Percentiles rank a stretch among this genome's conserved stretches.
Evolutionary conservation across 2,888 invertebrate species (phyloP).

Genomic region (Cordylochernes scorpioides): DNA sequence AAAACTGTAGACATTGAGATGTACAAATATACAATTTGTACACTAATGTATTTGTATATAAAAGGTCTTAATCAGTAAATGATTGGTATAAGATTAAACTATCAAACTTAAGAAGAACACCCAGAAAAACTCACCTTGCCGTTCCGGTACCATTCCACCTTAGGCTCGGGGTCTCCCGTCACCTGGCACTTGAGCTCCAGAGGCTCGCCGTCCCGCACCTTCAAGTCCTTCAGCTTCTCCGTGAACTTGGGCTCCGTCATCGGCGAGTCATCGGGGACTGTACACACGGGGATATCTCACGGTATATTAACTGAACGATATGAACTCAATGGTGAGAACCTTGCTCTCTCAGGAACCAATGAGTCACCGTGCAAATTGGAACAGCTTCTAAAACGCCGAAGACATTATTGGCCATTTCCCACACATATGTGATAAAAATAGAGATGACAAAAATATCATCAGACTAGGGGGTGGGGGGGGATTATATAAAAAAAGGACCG

Average conservation of each 20-base stretch:
- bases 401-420: neutral
- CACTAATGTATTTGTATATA: too few relatives aligned
- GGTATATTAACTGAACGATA: constrained; percentile 1
- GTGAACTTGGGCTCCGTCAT: constrained; percentile 68
- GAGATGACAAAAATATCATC: too few relatives aligned
- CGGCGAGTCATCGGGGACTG: constrained; percentile 51
- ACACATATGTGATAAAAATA: neutral
- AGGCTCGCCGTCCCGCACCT: constrained; percentile 54
- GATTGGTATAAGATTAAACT: neutral
- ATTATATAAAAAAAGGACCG: too few relatives aligned
- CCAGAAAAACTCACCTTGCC: constrained; percentile 4
- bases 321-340: too few relatives aligned
- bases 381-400: neutral
- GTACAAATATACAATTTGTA: too few relatives aligned
- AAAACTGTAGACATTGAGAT: too few relatives aligned
- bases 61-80: too few relatives aligned
- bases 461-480: too few relatives aligned
- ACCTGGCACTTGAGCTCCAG: constrained; percentile 53
- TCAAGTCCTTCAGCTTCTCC: constrained; percentile 41
- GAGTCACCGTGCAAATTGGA: too few relatives aligned
- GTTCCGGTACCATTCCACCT: constrained; percentile 55
- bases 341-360: too few relatives aligned
- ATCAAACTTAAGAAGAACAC: neutral
- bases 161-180: constrained; percentile 72
- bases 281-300: too few relatives aligned